A percentile compares a stretch with the other conserved stretches of the same genome.
These are phyloP conservation scores for Lepisosteus oculatus DNA, from an alignment of 2,113 vertebrate genomes.

Conservation along the genomic window DNA sequence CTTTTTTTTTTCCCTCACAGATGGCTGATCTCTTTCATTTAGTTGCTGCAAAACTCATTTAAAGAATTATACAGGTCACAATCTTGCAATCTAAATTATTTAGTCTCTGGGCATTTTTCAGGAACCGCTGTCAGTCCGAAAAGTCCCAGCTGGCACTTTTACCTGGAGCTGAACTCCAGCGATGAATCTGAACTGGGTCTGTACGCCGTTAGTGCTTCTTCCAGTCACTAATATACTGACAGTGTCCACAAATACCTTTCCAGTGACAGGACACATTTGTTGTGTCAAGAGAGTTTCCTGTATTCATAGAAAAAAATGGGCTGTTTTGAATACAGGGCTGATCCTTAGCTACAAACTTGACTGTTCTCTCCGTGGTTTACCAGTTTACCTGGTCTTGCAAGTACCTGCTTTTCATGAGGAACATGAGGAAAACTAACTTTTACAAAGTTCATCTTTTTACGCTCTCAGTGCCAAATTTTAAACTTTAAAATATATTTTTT, in stretches of 20 bases:
- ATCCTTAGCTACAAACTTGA: too few species aligned
- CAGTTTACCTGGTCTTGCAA: too few species aligned
- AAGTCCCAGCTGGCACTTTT: slow-evolving; percentile 66
- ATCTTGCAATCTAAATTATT: slow-evolving; percentile 79
- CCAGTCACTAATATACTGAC: slow-evolving; percentile 28
- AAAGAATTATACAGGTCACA: slow-evolving; percentile 79
- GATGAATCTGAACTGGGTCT: slow-evolving; percentile 20
- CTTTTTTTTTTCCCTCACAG: slow-evolving; percentile 69
- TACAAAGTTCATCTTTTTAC: not conserved
- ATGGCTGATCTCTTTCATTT: slow-evolving; percentile 81
- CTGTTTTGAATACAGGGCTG: not conserved
- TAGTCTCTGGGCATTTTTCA: slow-evolving; percentile 79
- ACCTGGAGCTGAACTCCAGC: slow-evolving; percentile 73
- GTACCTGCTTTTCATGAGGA: not conserved
- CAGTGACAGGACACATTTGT: slow-evolving; percentile 1
- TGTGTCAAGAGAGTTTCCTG: not conserved
- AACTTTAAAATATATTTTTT: slow-evolving; percentile 50
- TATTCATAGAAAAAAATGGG: not conserved
- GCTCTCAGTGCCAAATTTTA: slow-evolving; percentile 37
- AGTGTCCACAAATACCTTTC: slow-evolving; percentile 12
- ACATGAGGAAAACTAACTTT: not conserved
- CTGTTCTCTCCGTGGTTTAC: slow-evolving; percentile 1
- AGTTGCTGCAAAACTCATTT: slow-evolving; percentile 74
- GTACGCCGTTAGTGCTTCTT: slow-evolving; percentile 27
- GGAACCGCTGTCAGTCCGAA: slow-evolving; percentile 72